These are phyloP conservation scores for Odontocolon sp. DNA, from an alignment of 2,888 invertebrate species.

Conservation along the genomic window DNA sequence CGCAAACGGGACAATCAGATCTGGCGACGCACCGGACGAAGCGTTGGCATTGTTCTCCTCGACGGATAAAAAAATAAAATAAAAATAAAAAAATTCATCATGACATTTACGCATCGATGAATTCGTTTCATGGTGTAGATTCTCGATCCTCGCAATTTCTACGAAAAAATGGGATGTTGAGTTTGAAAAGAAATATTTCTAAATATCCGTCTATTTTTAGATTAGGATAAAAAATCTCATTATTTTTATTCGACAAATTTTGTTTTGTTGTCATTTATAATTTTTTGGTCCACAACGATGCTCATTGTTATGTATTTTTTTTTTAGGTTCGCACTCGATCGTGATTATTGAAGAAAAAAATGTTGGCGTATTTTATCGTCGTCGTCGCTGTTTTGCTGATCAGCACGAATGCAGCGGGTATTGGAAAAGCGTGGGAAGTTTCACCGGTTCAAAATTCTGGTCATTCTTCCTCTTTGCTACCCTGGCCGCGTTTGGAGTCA, in stretches of 20 bases:
- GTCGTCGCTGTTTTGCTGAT: slow-evolving; percentile 59
- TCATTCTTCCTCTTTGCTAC: slow-evolving; percentile 62
- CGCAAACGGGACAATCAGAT: slow-evolving; percentile 70
- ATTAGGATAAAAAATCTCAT: too few species aligned
- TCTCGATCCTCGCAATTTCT: slow-evolving; percentile 14
- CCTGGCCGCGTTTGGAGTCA: slow-evolving; percentile 69
- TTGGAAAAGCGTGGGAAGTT: slow-evolving; percentile 74
- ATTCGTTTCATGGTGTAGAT: slow-evolving; percentile 15
- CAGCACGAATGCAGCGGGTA: slow-evolving; percentile 63
- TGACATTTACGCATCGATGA: slow-evolving; percentile 69
- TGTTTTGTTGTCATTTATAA: too few species aligned
- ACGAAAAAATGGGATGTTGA: neutral
- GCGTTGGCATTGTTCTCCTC: slow-evolving; percentile 61
- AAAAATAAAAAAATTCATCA: slow-evolving; percentile 63
- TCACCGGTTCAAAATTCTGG: slow-evolving; percentile 65
- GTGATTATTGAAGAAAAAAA: slow-evolving; percentile 22
- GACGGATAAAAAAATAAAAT: slow-evolving; percentile 61
- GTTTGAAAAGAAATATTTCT: slow-evolving; percentile 8
- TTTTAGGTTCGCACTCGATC: slow-evolving; percentile 28
- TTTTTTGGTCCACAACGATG: too few species aligned
- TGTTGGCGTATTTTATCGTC: neutral
- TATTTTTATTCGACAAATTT: too few species aligned
- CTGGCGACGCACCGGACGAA: slow-evolving; percentile 72
- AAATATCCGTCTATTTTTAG: neutral
- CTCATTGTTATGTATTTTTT: neutral